Evolutionary conservation across 2,888 invertebrate species (phyloP), one percentile per base, ranked within the genome.

Genomic region (Trypoxylon attenuatum): DNA sequence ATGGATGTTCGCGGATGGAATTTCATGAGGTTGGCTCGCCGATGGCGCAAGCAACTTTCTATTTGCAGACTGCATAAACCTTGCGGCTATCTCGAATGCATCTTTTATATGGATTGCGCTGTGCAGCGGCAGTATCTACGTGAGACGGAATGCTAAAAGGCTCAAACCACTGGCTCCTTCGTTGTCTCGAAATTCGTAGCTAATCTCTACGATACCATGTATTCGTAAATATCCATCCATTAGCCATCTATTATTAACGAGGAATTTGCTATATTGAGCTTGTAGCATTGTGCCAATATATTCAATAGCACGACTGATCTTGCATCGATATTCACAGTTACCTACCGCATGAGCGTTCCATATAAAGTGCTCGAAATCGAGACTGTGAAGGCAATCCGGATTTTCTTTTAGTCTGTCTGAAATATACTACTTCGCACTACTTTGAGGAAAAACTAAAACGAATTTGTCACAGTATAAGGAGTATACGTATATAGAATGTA

Each of bases 111-210:
- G 49, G 59, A 60, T 47, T 42, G 59, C 25, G 47, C 43, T 6
- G 21, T 15, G 21, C 19, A 38, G 8, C 22, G 29, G 15, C 29
- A 25, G 16, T 38, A n/a, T n/a, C n/a, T n/a, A n/a, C 52, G 46
- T 33, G 51, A 10, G n/a, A 33, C 47, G 59, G 54, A 49, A 60
- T 60, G 59, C 52, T 60, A 60, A 60, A 54, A 54, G 54, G 53
- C 21, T 22, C 39, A 10, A n/a, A 23, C 42, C n/a, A 13, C 21
- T 41, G 15, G 23, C 29, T 53, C 59, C 47, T 45, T 46, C 52
- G 39, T 45, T 29, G 41, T 46, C 27, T 6, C 52, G 33, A 49
- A 52, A 59, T 53, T 46, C 45, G 21, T 25, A 52, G 21, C n/a
- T 42, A 45, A 52, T 58, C 43, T 29, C 45, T 46, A 21, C 25